A percentile compares a stretch with the other conserved stretches of the same genome.
These are phyloP conservation scores for Zaprionus obscuricornis DNA, from an alignment of 2,888 invertebrate genomes.

Conservation along the genomic window DNA sequence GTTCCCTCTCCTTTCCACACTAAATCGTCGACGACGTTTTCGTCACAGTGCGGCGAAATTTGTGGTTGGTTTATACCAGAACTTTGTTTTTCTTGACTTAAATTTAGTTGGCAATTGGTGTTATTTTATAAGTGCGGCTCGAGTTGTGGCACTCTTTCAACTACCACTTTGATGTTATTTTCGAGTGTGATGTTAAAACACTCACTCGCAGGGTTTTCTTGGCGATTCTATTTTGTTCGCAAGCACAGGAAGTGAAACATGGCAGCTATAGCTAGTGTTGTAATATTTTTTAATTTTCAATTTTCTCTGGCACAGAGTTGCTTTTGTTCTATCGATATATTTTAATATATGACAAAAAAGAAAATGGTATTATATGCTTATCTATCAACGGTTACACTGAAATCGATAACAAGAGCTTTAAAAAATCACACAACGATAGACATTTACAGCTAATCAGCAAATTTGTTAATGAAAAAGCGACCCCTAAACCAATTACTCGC, in stretches of 20 bases:
- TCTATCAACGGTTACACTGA: not conserved
- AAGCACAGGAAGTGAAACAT: constrained; percentile 76
- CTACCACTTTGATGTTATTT: constrained; percentile 82
- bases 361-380: constrained; percentile 4
- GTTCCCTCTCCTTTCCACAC: constrained; percentile 39
- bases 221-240: constrained; percentile 80
- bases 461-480: too few species aligned
- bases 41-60: constrained; percentile 44
- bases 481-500: too few species aligned
- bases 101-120: constrained; percentile 50
- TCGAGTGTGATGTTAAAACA: constrained; percentile 85
- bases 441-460: too few species aligned
- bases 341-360: not conserved
- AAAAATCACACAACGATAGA: too few species aligned
- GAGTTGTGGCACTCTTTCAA: constrained; percentile 80
- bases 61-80: constrained; percentile 52
- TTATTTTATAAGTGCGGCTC: constrained; percentile 57
- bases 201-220: constrained; percentile 86
- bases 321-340: constrained; percentile 24
- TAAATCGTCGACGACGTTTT: too few species aligned
- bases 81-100: constrained; percentile 55
- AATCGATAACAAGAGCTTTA: too few species aligned
- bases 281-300: constrained; percentile 45
- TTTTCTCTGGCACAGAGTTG: constrained; percentile 35
- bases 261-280: constrained; percentile 63